Conservation (phyloP, 1,140 invertebrate species). For the Leguminivora glycinivorella region DNA sequence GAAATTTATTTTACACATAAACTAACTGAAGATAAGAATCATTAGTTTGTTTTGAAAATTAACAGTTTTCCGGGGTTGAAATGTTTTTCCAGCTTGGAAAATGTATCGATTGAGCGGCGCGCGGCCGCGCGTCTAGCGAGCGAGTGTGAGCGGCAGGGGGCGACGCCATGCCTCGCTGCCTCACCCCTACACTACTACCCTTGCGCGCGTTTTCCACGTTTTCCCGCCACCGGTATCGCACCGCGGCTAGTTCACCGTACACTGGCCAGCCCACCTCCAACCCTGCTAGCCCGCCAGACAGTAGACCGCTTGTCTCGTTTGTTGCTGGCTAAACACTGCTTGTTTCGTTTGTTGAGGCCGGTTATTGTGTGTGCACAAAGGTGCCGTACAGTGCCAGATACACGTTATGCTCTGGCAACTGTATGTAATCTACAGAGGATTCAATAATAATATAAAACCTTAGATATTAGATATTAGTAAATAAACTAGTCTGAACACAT, state of each 20-base stretch:
- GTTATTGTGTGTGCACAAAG: slow-evolving; percentile 25
- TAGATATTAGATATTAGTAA: no score
- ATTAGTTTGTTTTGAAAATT: slow-evolving; percentile 20
- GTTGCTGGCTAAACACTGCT: slow-evolving; percentile 14
- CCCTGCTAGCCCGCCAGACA: neutral
- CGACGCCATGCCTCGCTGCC: slow-evolving; percentile 21
- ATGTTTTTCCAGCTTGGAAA: slow-evolving; percentile 47
- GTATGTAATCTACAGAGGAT: neutral
- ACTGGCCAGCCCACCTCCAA: neutral
- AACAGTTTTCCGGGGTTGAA: slow-evolving; percentile 37
- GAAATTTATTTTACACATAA: neutral
- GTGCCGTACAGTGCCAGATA: slow-evolving; percentile 7
- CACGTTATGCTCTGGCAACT: slow-evolving; percentile 12
- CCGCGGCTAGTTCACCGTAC: slow-evolving; percentile 43
- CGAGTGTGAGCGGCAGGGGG: slow-evolving; percentile 54
- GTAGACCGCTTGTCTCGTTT: neutral
- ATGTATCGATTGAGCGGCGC: slow-evolving; percentile 71
- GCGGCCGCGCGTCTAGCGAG: slow-evolving; percentile 61
- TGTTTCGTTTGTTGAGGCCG: slow-evolving; percentile 19
- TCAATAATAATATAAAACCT: neutral
- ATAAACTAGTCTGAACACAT: no score
- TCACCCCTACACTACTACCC: slow-evolving; percentile 16
- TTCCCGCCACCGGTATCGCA: slow-evolving; percentile 59
- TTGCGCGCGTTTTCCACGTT: slow-evolving; percentile 71
- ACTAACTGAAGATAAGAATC: neutral